These are phyloP conservation scores for Hipposideros armiger DNA, from an alignment of 2,113 vertebrate species.

Conservation along the genomic window DNA sequence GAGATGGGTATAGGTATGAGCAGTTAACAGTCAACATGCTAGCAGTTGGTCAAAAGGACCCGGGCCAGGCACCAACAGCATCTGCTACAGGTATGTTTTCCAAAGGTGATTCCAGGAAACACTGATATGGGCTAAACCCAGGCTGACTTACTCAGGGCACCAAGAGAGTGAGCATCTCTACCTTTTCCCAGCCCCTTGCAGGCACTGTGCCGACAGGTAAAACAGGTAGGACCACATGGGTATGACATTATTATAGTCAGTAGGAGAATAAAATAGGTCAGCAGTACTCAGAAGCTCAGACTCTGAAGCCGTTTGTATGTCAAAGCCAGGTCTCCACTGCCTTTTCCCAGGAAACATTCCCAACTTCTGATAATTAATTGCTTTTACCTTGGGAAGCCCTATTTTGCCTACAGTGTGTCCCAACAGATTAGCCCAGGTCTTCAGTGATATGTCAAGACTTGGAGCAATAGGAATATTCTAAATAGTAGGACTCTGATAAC, in stretches of 20 bases:
- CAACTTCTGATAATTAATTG: neutral
- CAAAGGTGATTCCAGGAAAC: neutral
- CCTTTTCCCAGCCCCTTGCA: neutral
- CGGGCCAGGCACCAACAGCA: neutral
- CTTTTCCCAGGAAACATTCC: slow-evolving; percentile 7
- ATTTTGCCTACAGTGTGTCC: neutral
- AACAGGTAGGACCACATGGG: neutral
- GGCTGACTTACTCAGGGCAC: neutral
- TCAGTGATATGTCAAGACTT: neutral
- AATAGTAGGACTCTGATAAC: neutral
- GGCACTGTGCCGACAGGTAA: neutral
- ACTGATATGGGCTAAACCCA: neutral
- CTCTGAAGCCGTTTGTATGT: neutral
- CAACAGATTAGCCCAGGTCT: slow-evolving; percentile 22
- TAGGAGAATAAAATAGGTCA: neutral
- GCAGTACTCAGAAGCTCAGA: neutral
- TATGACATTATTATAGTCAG: neutral
- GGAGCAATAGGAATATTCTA: neutral
- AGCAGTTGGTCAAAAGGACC: neutral
- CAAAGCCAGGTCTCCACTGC: neutral
- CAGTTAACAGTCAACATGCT: neutral
- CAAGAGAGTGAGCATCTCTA: neutral
- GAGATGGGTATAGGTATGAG: neutral
- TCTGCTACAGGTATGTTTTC: neutral
- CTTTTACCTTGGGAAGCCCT: neutral